Percentiles rank a stretch among this genome's conserved stretches.
Evolutionary conservation across 2,113 vertebrate genomes (phyloP).

Genomic region (Pholis gunnellus): DNA sequence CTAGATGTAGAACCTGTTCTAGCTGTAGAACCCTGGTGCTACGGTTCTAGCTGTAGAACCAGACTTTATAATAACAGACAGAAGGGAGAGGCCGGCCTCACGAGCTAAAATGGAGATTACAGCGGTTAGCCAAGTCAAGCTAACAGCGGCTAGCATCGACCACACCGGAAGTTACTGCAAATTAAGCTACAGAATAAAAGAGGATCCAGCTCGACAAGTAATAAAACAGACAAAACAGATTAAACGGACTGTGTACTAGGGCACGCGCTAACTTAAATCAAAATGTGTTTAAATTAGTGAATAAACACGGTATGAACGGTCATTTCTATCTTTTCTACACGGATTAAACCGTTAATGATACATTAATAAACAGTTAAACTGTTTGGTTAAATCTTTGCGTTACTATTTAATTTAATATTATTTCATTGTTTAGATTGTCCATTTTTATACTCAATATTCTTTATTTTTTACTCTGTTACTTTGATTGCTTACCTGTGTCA

Average conservation of each 20-base stretch:
- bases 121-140: constrained; percentile 27
- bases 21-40: no score
- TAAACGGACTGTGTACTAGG: no score
- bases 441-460: no score
- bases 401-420: no score
- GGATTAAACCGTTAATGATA: accelerated
- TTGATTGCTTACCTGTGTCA: no score
- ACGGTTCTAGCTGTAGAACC: no score
- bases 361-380: no score
- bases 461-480: no score
- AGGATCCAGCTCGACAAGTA: accelerated
- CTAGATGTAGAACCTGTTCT: no score
- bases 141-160: constrained; percentile 3
- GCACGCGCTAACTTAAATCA: no score
- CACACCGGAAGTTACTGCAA: neutral
- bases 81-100: constrained; percentile 3
- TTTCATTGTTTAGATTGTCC: no score
- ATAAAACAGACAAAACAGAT: neutral
- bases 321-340: accelerated
- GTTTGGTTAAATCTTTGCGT: no score
- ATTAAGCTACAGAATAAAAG: constrained; percentile 28
- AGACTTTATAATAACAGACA: neutral
- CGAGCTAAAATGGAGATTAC: constrained; percentile 66
- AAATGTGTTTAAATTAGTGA: neutral
- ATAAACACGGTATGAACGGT: neutral